Conservation (phyloP, 2,797 vertebrate genomes). For the Cirrhinus molitorella region DNA sequence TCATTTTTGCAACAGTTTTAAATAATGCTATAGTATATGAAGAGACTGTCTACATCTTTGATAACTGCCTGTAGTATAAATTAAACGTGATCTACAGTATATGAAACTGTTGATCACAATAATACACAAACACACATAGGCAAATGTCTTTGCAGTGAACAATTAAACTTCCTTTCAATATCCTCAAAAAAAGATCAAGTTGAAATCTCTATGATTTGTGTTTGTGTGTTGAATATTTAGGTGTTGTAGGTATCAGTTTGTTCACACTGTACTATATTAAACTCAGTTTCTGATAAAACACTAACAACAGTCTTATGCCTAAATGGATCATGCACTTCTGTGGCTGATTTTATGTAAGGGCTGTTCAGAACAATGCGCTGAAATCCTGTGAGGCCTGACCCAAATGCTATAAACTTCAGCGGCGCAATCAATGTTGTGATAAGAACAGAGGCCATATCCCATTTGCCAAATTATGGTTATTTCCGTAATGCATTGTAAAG, state of each 20-base stretch:
- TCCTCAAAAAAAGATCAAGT: neutral
- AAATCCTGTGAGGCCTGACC: conserved; percentile 33
- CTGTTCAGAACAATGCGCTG: conserved; percentile 14
- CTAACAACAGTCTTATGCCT: neutral
- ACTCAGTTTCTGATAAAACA: neutral
- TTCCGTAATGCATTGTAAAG: conserved; percentile 48
- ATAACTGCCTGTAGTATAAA: neutral
- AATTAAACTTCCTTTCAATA: neutral
- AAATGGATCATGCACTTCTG: neutral
- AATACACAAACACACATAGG: neutral
- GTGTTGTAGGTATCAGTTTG: conserved; percentile 4
- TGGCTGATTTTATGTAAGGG: neutral
- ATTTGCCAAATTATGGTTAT: conserved; percentile 59
- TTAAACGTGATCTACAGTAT: neutral
- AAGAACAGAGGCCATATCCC: conserved; percentile 40
- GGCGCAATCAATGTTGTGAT: conserved; percentile 48
- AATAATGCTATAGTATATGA: neutral
- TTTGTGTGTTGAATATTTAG: conserved; percentile 23
- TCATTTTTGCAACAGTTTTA: neutral
- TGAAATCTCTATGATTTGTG: too few relatives aligned
- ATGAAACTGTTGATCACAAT: neutral
- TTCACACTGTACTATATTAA: neutral
- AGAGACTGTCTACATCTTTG: neutral
- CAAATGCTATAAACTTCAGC: conserved; percentile 41
- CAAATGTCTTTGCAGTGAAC: neutral